Percentiles rank a stretch among this genome's conserved stretches.
These are phyloP conservation scores for Leptodirus hochenwartii DNA, from an alignment of 2,888 invertebrate species.

Conservation along the genomic window DNA sequence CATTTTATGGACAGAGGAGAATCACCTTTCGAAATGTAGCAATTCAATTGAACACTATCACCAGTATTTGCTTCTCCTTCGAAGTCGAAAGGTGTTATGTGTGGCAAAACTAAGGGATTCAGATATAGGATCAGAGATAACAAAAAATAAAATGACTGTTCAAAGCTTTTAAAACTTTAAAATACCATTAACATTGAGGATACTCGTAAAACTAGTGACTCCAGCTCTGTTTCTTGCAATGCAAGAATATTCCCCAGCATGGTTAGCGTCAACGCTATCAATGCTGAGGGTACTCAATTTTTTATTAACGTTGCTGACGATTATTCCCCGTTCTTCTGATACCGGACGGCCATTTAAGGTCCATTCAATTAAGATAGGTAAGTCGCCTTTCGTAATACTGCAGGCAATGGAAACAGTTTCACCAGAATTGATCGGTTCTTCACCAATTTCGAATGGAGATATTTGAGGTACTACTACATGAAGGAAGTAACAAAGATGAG, in stretches of 20 bases:
- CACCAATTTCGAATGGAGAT: constrained; percentile 57
- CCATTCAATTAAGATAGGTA: constrained; percentile 57
- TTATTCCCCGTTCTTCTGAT: constrained; percentile 25
- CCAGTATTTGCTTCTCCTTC: constrained; percentile 49
- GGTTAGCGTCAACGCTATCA: constrained; percentile 40
- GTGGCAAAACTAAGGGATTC: constrained; percentile 46
- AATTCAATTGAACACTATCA: constrained; percentile 43
- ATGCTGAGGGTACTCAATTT: constrained; percentile 32
- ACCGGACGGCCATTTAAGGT: constrained; percentile 28
- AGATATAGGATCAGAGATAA: constrained; percentile 5
- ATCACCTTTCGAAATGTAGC: constrained; percentile 52
- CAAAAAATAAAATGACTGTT: constrained; percentile 5
- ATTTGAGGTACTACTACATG: constrained; percentile 46
- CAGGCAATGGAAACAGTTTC: constrained; percentile 29
- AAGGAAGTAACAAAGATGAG: constrained; percentile 29
- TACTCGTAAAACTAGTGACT: constrained; percentile 23
- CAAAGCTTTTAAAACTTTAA: neutral
- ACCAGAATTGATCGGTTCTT: constrained; percentile 35
- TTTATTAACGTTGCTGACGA: constrained; percentile 16
- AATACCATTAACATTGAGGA: constrained; percentile 37
- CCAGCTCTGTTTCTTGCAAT: constrained; percentile 50
- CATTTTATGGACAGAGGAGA: constrained; percentile 51
- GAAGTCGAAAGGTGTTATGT: constrained; percentile 48
- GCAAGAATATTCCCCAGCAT: constrained; percentile 57
- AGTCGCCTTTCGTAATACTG: constrained; percentile 58